phyloP scores from a whole-genome alignment of 2,113 vertebrate genomes.

The Charadrius vociferus region DNA sequence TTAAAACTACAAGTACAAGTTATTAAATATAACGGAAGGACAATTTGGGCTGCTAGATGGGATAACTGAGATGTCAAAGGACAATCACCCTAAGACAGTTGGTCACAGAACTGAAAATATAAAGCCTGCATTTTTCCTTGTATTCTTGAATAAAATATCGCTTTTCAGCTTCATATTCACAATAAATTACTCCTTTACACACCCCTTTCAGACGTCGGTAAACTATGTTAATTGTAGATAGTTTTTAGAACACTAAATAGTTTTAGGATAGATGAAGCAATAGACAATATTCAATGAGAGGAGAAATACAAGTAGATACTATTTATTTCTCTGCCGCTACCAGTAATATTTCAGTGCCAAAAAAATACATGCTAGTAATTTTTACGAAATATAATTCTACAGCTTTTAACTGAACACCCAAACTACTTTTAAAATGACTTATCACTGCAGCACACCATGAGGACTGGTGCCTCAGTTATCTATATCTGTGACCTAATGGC shows the following conservation, averaged over 20 bases:
- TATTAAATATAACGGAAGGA: constrained; percentile 8
- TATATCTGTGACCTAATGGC: not conserved
- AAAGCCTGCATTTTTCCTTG: not conserved
- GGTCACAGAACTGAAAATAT: not conserved
- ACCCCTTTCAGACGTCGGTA: not conserved
- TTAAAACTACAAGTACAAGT: not conserved
- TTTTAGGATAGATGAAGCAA: not conserved
- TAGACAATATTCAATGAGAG: not conserved
- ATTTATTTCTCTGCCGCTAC: not conserved
- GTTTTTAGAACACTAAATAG: not conserved
- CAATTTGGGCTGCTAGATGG: not conserved
- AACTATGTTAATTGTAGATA: not conserved
- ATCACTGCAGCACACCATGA: not conserved
- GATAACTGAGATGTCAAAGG: not conserved
- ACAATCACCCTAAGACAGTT: not conserved
- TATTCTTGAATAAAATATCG: not conserved
- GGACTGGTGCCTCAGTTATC: not conserved
- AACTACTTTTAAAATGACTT: not conserved
- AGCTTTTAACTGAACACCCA: not conserved
- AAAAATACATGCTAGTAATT: not conserved
- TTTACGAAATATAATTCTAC: not conserved
- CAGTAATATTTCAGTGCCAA: not conserved
- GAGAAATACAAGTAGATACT: not conserved
- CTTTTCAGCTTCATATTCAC: not conserved
- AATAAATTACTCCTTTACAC: not conserved